phyloP scores from a whole-genome alignment of 2,113 vertebrate species.

The Lagopus leucura region DNA sequence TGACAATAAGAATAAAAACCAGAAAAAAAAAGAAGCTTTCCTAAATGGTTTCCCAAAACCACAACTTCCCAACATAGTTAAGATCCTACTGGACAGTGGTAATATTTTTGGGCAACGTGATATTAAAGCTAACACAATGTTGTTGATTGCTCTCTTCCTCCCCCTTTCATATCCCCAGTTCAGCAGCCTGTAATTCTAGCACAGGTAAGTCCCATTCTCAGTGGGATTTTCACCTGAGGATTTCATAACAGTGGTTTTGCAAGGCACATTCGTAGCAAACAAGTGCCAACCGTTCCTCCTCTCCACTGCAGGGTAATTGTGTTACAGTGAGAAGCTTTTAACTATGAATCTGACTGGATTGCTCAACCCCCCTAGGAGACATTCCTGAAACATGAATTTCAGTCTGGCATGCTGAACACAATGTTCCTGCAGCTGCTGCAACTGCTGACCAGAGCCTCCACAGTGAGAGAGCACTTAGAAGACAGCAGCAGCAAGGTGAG shows the following conservation, averaged over 20 bases:
- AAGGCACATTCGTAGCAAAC: constrained; percentile 50
- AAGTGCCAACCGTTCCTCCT: constrained; percentile 40
- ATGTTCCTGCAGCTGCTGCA: constrained; percentile 63
- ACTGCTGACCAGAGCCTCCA: constrained; percentile 43
- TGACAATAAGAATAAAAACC: background rate
- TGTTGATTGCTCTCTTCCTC: background rate
- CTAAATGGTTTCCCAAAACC: background rate
- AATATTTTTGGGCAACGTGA: background rate
- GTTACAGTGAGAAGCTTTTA: constrained; percentile 63
- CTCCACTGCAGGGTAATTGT: constrained; percentile 51
- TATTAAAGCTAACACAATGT: background rate
- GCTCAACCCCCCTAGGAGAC: constrained; percentile 66
- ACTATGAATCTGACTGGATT: constrained; percentile 55
- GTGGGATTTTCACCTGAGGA: constrained; percentile 32
- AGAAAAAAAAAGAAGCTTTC: background rate
- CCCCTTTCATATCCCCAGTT: background rate
- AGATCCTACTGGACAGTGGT: background rate
- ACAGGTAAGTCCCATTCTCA: constrained; percentile 4
- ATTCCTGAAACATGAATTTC: constrained; percentile 74
- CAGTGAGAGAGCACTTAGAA: background rate
- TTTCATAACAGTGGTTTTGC: background rate
- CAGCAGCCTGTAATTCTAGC: background rate
- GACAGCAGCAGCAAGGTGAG: background rate
- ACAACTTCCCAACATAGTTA: background rate
- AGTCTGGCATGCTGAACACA: constrained; percentile 54